These are phyloP conservation scores for Drosophila kuntzei DNA, from an alignment of 2,888 invertebrate species.

Conservation along the genomic window DNA sequence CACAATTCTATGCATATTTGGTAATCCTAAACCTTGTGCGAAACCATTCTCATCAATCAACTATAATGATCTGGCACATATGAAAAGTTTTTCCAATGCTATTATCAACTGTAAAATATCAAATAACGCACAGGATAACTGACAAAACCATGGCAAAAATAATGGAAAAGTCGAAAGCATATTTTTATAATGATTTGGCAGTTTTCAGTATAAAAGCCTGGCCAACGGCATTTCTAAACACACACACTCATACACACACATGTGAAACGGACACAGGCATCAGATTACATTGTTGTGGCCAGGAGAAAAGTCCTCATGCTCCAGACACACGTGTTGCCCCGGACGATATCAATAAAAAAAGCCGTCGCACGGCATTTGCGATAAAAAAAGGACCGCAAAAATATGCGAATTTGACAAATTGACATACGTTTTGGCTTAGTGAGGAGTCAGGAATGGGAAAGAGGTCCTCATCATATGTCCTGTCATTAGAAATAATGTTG, in stretches of 20 bases:
- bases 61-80: slow-evolving; percentile 74
- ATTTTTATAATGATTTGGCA: slow-evolving; percentile 75
- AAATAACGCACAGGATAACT: slow-evolving; percentile 79
- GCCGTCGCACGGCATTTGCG: slow-evolving; percentile 64
- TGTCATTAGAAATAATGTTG: slow-evolving; percentile 77
- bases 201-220: slow-evolving; percentile 46
- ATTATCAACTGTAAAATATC: slow-evolving; percentile 84
- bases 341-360: slow-evolving; percentile 80
- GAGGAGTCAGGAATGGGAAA: not conserved
- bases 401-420: slow-evolving; percentile 80
- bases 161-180: slow-evolving; percentile 55
- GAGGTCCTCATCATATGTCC: slow-evolving; percentile 56
- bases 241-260: slow-evolving; percentile 27
- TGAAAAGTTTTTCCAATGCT: slow-evolving; percentile 61
- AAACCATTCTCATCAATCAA: slow-evolving; percentile 68
- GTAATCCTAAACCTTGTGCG: slow-evolving; percentile 45
- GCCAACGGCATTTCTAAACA: slow-evolving; percentile 42
- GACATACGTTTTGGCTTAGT: slow-evolving; percentile 77
- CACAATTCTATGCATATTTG: slow-evolving; percentile 6
- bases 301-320: slow-evolving; percentile 40
- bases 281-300: slow-evolving; percentile 83
- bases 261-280: slow-evolving; percentile 78
- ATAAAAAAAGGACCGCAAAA: slow-evolving; percentile 62
- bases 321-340: slow-evolving; percentile 74
- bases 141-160: slow-evolving; percentile 71